A percentile compares a stretch with the other conserved stretches of the same genome.
These are phyloP conservation scores for Phrynocephalus forsythii DNA, from an alignment of 2,797 vertebrate species.

Conservation along the genomic window DNA sequence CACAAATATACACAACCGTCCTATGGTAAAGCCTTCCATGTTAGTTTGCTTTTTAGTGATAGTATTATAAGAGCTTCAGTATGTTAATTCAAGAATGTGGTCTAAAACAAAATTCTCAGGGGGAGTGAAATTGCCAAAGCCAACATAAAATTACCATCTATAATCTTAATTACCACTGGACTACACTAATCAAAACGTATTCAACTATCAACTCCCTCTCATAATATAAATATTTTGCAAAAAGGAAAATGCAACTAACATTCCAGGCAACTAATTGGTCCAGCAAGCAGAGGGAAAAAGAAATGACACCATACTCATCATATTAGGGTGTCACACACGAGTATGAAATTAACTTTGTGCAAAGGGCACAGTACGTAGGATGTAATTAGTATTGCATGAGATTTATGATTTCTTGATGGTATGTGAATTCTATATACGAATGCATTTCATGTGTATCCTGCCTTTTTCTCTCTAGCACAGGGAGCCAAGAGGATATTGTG, in stretches of 20 bases:
- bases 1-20: too few relatives aligned
- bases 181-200: conserved; percentile 19
- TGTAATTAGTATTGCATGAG: conserved; percentile 12
- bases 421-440: conserved; percentile 1
- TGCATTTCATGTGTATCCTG: too few relatives aligned
- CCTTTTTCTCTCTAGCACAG: too few relatives aligned
- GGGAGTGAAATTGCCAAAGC: conserved; percentile 7
- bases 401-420: conserved; percentile 5
- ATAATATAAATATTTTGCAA: conserved; percentile 20
- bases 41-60: neutral
- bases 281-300: conserved; percentile 9
- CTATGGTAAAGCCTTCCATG: too few relatives aligned
- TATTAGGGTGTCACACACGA: conserved; percentile 26
- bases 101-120: conserved; percentile 11
- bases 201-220: conserved; percentile 12
- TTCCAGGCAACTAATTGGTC: conserved; percentile 36
- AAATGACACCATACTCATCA: conserved; percentile 23
- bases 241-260: conserved; percentile 21
- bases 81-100: neutral
- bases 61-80: neutral
- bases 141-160: conserved; percentile 31
- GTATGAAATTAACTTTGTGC: conserved; percentile 38
- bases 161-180: conserved; percentile 27
- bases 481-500: too few relatives aligned
- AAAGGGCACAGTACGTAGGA: conserved; percentile 26